Percentiles rank a stretch among this genome's conserved stretches.
Evolutionary conservation across 2,797 vertebrate species (phyloP).

Genomic region (Stomatorhinus walkeri): DNA sequence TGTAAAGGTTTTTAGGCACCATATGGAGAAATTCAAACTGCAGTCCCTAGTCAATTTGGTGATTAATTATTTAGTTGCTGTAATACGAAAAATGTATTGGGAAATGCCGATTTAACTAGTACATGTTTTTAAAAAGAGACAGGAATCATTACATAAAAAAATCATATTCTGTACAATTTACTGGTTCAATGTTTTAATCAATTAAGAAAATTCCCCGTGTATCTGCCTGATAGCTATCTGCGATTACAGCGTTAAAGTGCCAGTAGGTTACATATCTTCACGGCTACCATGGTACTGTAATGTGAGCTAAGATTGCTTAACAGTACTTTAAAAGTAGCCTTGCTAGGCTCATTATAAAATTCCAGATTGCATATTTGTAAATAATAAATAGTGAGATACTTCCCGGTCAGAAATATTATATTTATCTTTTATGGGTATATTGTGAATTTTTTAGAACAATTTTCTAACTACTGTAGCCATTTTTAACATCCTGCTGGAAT

Average conservation of each 20-base stretch:
- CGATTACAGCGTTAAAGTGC: not conserved
- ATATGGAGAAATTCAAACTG: not conserved
- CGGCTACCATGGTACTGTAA: not conserved
- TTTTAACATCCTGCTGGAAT: not conserved
- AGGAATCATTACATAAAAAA: not conserved
- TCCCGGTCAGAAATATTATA: not conserved
- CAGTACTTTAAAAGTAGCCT: not conserved
- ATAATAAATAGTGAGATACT: not conserved
- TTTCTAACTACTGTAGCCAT: not conserved
- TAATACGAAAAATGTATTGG: not conserved
- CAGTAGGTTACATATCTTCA: not conserved
- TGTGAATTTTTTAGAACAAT: not conserved
- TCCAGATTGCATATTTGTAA: not conserved
- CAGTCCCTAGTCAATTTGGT: not conserved
- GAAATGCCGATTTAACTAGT: not conserved
- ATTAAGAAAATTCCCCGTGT: not conserved
- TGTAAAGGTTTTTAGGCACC: not conserved
- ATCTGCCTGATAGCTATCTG: not conserved
- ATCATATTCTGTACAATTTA: not conserved
- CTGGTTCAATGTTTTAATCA: not conserved
- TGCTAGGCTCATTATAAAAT: not conserved
- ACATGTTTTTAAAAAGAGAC: not conserved
- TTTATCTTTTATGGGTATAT: not conserved
- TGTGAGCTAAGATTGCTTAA: not conserved
- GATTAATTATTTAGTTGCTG: not conserved